Conservation (phyloP, 2,797 vertebrate genomes). For the Caiman crocodilus region DNA sequence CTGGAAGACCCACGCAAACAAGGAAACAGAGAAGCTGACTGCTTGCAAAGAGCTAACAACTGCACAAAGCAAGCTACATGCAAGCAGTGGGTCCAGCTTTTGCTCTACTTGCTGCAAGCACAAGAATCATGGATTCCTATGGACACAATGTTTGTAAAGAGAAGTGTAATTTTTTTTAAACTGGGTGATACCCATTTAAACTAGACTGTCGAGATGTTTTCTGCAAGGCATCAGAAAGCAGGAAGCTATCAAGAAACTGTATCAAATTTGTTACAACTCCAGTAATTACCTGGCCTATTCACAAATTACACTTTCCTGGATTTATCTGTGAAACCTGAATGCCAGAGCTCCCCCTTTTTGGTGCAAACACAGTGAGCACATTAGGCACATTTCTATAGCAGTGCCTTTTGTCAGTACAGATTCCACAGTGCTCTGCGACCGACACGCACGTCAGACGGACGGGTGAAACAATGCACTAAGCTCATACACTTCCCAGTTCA, state of each 20-base stretch:
- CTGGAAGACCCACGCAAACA: slow-evolving; percentile 45
- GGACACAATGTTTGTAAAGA: neutral
- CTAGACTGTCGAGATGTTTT: neutral
- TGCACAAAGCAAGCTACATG: slow-evolving; percentile 15
- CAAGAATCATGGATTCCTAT: neutral
- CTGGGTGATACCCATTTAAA: neutral
- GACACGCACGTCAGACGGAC: accelerated
- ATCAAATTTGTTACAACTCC: accelerated
- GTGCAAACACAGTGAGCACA: neutral
- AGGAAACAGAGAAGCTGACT: slow-evolving; percentile 14
- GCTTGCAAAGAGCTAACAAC: slow-evolving; percentile 28
- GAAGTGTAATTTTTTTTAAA: neutral
- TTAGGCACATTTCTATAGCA: neutral
- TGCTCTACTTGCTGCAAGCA: neutral
- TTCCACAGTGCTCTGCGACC: neutral
- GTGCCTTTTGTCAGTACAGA: neutral
- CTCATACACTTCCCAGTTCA: neutral
- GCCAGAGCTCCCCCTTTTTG: neutral
- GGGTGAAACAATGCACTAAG: neutral
- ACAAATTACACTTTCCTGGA: neutral
- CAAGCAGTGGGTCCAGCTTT: neutral
- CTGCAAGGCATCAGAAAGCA: neutral
- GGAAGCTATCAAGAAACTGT: neutral
- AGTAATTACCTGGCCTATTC: neutral
- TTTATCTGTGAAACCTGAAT: accelerated